phyloP scores from a whole-genome alignment of 2,797 vertebrate genomes.

The Hoplostethus atlanticus region DNA sequence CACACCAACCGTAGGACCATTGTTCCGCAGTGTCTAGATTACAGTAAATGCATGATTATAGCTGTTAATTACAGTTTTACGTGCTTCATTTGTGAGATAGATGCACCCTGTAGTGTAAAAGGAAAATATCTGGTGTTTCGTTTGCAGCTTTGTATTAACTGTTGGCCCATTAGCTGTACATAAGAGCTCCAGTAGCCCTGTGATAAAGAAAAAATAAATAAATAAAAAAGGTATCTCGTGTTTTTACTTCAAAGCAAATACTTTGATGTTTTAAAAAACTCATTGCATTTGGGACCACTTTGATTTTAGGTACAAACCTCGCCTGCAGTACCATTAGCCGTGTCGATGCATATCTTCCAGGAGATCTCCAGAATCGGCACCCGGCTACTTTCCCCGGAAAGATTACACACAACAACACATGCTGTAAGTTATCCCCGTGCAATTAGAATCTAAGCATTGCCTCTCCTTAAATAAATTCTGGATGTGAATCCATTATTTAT shows the following conservation, averaged over 20 bases:
- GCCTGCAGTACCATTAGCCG: slow-evolving; percentile 69
- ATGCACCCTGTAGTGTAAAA: slow-evolving; percentile 19
- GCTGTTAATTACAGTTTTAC: slow-evolving; percentile 35
- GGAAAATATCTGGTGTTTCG: slow-evolving; percentile 8
- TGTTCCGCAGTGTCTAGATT: slow-evolving; percentile 42
- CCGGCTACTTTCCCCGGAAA: slow-evolving; percentile 69
- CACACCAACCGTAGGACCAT: slow-evolving; percentile 34
- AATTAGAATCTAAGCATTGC: slow-evolving; percentile 61
- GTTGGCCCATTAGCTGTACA: slow-evolving; percentile 32
- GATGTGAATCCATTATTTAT: slow-evolving; percentile 76
- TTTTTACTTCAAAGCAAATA: slow-evolving; percentile 59
- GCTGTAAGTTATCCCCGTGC: slow-evolving; percentile 61
- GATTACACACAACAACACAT: slow-evolving; percentile 60
- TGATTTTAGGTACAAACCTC: slow-evolving; percentile 64
- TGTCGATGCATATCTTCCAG: slow-evolving; percentile 57
- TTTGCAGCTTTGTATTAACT: slow-evolving; percentile 27
- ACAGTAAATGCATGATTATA: slow-evolving; percentile 31
- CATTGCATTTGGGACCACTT: slow-evolving; percentile 59
- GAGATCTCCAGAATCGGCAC: slow-evolving; percentile 73
- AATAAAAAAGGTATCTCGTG: background rate
- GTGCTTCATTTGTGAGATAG: slow-evolving; percentile 21
- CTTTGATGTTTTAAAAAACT: slow-evolving; percentile 69
- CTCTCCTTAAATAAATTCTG: slow-evolving; percentile 56
- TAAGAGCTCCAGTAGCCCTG: slow-evolving; percentile 26
- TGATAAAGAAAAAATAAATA: slow-evolving; percentile 9